Percentiles rank a stretch among this genome's conserved stretches.
Conservation (phyloP, 2,113 vertebrate species). For the Cyanoliseus patagonus region DNA sequence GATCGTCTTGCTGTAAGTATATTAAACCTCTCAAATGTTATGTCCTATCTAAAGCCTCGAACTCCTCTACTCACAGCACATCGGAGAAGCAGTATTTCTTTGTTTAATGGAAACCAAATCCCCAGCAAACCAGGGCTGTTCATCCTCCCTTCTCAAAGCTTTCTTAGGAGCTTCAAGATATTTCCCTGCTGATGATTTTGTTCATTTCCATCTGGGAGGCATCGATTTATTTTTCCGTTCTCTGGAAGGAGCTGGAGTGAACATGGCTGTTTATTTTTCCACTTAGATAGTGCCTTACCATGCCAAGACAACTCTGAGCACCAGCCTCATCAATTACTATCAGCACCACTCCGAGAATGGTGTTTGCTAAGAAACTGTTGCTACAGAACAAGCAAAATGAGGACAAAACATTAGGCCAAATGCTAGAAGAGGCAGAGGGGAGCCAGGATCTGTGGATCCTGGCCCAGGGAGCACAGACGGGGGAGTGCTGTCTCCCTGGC, state of each 20-base stretch:
- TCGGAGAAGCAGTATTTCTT: slow-evolving; percentile 9
- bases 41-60: not conserved
- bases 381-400: slow-evolving; percentile 72
- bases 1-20: slow-evolving; percentile 24
- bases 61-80: not conserved
- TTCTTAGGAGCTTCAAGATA: slow-evolving; percentile 30
- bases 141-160: not conserved
- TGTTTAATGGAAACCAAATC: slow-evolving; percentile 23
- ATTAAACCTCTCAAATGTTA: slow-evolving; percentile 22
- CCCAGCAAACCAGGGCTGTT: not conserved
- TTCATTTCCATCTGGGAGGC: slow-evolving; percentile 50
- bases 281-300: slow-evolving; percentile 63
- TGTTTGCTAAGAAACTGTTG: slow-evolving; percentile 74
- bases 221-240: slow-evolving; percentile 42
- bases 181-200: slow-evolving; percentile 27
- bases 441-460: slow-evolving; percentile 57
- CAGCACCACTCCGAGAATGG: slow-evolving; percentile 66
- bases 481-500: slow-evolving; percentile 46
- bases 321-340: slow-evolving; percentile 73
- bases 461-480: slow-evolving; percentile 60
- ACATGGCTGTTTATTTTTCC: slow-evolving; percentile 68
- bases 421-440: slow-evolving; percentile 55
- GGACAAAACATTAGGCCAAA: slow-evolving; percentile 70
- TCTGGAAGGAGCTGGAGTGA: slow-evolving; percentile 58
- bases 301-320: slow-evolving; percentile 72